These are phyloP conservation scores for Sebastes oblongus DNA, from an alignment of 2,797 vertebrate species.

Conservation along the genomic window DNA sequence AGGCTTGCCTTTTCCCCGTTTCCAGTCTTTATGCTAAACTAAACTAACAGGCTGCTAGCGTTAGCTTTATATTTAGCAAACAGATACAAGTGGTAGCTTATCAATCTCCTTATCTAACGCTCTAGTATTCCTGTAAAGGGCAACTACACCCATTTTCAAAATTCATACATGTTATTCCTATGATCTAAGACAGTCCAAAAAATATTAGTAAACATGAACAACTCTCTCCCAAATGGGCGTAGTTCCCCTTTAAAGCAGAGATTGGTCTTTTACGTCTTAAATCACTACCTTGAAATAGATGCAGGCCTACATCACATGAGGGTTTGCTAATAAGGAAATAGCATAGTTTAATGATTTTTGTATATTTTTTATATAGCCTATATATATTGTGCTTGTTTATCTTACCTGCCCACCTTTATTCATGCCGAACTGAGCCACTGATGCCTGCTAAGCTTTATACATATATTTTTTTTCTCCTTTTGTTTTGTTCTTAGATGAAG, in stretches of 20 bases:
- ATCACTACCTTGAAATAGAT: neutral
- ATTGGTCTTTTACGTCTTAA: neutral
- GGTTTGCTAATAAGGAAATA: neutral
- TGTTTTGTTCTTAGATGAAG: neutral
- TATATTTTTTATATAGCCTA: neutral
- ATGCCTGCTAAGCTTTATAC: neutral
- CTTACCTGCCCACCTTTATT: neutral
- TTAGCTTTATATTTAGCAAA: neutral
- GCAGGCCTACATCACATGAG: neutral
- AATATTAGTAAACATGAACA: too few relatives aligned
- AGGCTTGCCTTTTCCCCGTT: neutral
- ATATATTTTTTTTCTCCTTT: neutral
- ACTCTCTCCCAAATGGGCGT: too few relatives aligned
- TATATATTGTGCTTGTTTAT: neutral
- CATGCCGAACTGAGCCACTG: neutral
- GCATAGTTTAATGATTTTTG: neutral
- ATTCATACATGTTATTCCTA: too few relatives aligned
- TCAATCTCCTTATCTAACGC: neutral
- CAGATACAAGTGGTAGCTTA: neutral
- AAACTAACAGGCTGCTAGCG: neutral
- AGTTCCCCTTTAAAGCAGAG: neutral
- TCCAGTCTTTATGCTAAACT: neutral
- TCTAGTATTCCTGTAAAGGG: neutral
- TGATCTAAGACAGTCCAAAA: too few relatives aligned
- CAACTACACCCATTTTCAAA: too few relatives aligned